Conservation (phyloP, 2,113 vertebrate species). For the Nestor notabilis region DNA sequence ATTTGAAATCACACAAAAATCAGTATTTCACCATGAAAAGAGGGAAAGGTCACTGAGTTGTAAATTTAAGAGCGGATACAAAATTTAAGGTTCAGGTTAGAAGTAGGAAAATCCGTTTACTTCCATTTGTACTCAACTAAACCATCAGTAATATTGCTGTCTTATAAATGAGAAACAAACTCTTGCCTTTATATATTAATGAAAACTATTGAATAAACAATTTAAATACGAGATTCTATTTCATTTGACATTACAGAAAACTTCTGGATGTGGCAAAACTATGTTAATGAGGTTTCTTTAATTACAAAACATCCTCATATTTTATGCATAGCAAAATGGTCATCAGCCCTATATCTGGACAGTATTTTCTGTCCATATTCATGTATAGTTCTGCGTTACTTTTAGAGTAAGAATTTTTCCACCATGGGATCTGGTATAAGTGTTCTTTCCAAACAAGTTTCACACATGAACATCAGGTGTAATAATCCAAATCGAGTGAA, state of each 20-base stretch:
- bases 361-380: background rate
- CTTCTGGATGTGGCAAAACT: background rate
- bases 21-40: background rate
- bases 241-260: background rate
- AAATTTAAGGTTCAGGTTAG: background rate
- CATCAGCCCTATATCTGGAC: background rate
- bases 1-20: background rate
- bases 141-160: background rate
- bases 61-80: background rate
- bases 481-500: background rate
- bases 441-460: background rate
- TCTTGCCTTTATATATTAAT: background rate
- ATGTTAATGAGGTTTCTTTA: background rate
- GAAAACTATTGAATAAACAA: background rate
- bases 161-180: background rate
- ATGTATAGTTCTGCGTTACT: background rate
- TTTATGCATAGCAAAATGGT: background rate
- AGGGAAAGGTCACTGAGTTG: background rate
- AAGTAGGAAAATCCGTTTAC: background rate
- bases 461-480: background rate
- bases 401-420: background rate
- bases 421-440: background rate
- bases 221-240: background rate
- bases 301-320: background rate
- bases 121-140: background rate